Evolutionary conservation across 1,140 invertebrate species (phyloP).

Genomic region (Sycophila sp.): DNA sequence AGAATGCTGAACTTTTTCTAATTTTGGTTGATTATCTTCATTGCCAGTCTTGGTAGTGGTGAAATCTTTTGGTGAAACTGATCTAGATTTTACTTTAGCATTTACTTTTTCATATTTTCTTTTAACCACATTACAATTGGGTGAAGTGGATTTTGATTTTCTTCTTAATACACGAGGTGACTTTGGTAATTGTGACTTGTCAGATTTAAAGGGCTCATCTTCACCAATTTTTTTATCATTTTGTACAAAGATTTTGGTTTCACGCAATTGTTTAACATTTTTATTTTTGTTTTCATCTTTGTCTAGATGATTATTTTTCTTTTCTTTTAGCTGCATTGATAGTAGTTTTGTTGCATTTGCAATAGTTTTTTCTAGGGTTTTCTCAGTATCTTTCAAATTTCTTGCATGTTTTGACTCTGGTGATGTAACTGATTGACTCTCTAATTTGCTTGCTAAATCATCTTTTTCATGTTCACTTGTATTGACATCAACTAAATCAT

Average conservation of each 20-base stretch:
- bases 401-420: not conserved
- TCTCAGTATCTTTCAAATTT: not conserved
- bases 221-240: not conserved
- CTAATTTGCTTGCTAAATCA: not conserved
- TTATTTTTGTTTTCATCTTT: not conserved
- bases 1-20: not conserved
- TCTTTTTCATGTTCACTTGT: not conserved
- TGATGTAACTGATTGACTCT: not conserved
- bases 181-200: too few species aligned
- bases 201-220: too few species aligned
- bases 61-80: not conserved
- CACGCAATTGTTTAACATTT: not conserved
- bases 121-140: not conserved
- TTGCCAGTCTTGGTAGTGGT: not conserved
- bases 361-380: not conserved
- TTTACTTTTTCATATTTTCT: not conserved
- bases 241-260: not conserved
- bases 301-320: not conserved
- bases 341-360: too few species aligned
- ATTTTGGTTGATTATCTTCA: not conserved
- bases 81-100: constrained; percentile 4
- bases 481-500: constrained; percentile 21
- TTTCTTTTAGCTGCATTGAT: not conserved
- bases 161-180: not conserved
- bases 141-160: constrained; percentile 9